Evolutionary conservation across 2,113 vertebrate species (phyloP).

Genomic region (Urocitellus parryii): DNA sequence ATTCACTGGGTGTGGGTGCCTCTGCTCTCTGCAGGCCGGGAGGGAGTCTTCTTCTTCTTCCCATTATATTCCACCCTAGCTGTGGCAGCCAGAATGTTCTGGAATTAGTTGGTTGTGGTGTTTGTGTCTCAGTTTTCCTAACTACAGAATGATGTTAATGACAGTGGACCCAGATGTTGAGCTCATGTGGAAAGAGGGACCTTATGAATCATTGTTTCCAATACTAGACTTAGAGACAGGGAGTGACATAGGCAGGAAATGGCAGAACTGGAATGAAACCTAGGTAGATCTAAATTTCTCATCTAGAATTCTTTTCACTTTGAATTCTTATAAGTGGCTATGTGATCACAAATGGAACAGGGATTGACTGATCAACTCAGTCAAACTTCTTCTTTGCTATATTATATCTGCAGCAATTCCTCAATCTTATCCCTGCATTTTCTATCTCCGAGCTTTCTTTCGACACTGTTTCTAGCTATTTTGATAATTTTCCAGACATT

Average conservation of each 20-base stretch:
- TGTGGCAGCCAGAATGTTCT: background rate
- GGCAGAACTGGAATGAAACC: constrained; percentile 36
- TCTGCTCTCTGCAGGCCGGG: background rate
- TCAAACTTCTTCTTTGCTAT: background rate
- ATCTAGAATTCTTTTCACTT: constrained; percentile 7
- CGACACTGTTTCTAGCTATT: background rate
- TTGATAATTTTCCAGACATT: background rate
- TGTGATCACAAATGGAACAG: background rate
- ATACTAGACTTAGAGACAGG: background rate
- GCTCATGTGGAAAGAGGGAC: background rate
- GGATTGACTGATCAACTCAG: background rate
- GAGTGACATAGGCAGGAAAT: constrained; percentile 9
- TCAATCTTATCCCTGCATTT: background rate
- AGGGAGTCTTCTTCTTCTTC: background rate
- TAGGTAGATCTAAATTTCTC: constrained; percentile 8
- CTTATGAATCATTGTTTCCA: constrained; percentile 55
- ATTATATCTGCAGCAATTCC: background rate
- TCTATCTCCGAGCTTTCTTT: background rate
- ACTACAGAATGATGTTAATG: constrained; percentile 29
- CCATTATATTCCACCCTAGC: background rate
- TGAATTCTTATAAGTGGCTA: background rate
- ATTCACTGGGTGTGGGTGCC: background rate
- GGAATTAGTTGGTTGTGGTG: background rate
- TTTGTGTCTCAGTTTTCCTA: constrained; percentile 18
- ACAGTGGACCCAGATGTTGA: constrained; percentile 14